phyloP scores from a whole-genome alignment of 2,888 invertebrate species.

The Ceriagrion tenellum region DNA sequence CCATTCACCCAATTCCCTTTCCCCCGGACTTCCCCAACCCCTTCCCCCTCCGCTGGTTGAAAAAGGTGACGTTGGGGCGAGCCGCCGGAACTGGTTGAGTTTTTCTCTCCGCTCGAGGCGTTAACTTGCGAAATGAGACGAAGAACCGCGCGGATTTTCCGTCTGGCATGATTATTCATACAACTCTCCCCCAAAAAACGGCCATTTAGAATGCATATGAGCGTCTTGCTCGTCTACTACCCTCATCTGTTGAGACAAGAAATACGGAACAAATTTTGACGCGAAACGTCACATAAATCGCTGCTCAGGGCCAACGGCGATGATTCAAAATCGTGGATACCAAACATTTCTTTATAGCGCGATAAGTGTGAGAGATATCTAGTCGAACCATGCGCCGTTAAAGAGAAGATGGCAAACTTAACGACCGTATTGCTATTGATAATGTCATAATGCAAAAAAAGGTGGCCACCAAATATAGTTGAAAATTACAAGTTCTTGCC shows the following conservation, averaged over 20 bases:
- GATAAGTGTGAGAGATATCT: no score
- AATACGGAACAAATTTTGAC: not conserved
- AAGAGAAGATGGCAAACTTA: no score
- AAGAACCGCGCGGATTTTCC: not conserved
- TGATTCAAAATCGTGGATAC: no score
- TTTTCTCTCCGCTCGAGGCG: not conserved
- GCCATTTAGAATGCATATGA: conserved; percentile 27
- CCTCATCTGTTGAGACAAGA: not conserved
- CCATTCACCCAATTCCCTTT: not conserved
- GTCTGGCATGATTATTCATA: not conserved
- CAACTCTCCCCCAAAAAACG: not conserved
- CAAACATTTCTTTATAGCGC: no score
- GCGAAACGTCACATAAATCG: no score
- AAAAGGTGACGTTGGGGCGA: not conserved
- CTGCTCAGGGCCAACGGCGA: no score
- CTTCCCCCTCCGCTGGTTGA: not conserved
- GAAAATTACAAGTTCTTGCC: no score
- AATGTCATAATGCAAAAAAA: no score
- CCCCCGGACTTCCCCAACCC: not conserved
- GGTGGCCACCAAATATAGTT: no score
- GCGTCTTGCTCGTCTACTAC: not conserved
- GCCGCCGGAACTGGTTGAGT: no score
- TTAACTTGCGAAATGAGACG: not conserved
- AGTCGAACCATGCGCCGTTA: no score
- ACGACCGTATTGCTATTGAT: no score